These are phyloP conservation scores for Solenopsis fugax DNA, from an alignment of 1,140 invertebrate species.

Conservation along the genomic window DNA sequence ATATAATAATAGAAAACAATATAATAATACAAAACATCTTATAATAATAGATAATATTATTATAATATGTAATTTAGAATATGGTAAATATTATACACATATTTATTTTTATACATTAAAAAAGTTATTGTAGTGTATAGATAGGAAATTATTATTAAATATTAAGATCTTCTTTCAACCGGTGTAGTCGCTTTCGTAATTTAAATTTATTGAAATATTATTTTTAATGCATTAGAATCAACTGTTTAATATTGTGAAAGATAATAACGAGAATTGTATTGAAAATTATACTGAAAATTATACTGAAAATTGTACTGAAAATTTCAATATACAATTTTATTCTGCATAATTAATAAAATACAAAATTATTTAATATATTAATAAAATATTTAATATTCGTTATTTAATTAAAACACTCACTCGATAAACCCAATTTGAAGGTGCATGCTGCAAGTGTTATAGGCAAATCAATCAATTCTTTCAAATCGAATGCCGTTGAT, in stretches of 20 bases:
- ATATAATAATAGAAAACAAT: no score
- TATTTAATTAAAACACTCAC: conserved; percentile 4
- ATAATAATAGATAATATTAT: no score
- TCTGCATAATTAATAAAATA: no score
- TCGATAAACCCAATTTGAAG: neutral
- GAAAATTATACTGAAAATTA: neutral
- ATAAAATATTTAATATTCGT: conserved; percentile 14
- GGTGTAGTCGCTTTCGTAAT: neutral
- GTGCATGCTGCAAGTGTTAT: neutral
- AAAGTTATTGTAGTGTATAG: neutral
- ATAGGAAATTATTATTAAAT: neutral
- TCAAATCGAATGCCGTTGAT: neutral
- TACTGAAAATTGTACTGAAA: neutral
- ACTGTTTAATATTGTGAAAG: neutral
- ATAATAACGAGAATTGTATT: neutral
- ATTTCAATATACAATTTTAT: no score
- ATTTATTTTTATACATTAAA: no score
- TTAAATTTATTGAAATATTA: neutral
- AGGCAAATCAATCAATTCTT: neutral
- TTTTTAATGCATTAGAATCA: neutral
- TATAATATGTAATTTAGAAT: no score
- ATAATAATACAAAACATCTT: no score
- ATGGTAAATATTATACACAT: no score
- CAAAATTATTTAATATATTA: neutral
- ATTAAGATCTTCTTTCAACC: neutral